A percentile compares a stretch with the other conserved stretches of the same genome.
Evolutionary conservation across 2,797 vertebrate genomes (phyloP).

Genomic region (Onychomys torridus): DNA sequence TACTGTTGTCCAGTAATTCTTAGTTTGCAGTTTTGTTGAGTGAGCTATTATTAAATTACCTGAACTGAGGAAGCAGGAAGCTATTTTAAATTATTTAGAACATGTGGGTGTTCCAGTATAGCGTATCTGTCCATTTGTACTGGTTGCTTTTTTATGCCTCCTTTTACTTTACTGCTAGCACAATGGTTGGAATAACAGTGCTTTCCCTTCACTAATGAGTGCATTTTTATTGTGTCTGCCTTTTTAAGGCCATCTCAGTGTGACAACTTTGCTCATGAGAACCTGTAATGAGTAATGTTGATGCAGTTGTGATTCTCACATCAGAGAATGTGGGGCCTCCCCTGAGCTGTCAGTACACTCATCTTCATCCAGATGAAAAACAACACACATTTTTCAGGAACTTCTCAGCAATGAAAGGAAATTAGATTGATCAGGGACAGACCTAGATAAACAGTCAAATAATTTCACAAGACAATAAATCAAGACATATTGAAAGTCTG

Average conservation of each 20-base stretch:
- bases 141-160: conserved; percentile 62
- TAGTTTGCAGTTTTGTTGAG: conserved; percentile 66
- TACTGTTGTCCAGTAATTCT: conserved; percentile 30
- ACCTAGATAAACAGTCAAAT: background rate
- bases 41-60: conserved; percentile 59
- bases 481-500: background rate
- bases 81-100: conserved; percentile 82
- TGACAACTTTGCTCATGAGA: conserved; percentile 4
- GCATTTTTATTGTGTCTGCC: conserved; percentile 43
- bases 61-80: conserved; percentile 52
- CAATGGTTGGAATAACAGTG: conserved; percentile 13
- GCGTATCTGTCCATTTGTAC: conserved; percentile 70
- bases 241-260: conserved; percentile 16
- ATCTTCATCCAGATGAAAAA: conserved; percentile 47
- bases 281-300: background rate
- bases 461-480: background rate
- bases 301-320: conserved; percentile 53
- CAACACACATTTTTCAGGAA: conserved; percentile 11
- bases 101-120: conserved; percentile 75
- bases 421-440: conserved; percentile 39
- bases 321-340: conserved; percentile 35
- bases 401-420: conserved; percentile 18
- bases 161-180: conserved; percentile 64
- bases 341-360: background rate
- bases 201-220: conserved; percentile 6